A percentile compares a stretch with the other conserved stretches of the same genome.
phyloP scores from a whole-genome alignment of 2,888 invertebrate species.

The Dexiosoma caninum region DNA sequence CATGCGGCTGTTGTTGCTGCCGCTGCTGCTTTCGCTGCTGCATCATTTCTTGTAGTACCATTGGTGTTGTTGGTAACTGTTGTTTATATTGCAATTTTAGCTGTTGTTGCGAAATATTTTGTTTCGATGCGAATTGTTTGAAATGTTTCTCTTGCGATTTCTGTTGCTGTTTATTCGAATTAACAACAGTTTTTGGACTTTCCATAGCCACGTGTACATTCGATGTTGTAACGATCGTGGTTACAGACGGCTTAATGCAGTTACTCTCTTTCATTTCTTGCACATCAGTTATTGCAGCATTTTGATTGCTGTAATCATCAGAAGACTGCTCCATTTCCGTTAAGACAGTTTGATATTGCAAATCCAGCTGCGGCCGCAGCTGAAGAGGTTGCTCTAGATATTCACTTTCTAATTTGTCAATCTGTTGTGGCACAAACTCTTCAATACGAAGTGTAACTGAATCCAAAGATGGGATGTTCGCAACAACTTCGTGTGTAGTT shows the following conservation, averaged over 20 bases:
- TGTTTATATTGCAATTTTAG: too few relatives aligned
- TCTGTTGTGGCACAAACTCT: too few relatives aligned
- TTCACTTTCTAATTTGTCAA: too few relatives aligned
- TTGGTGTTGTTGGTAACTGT: slow-evolving; percentile 60
- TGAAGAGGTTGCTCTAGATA: too few relatives aligned
- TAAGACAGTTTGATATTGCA: too few relatives aligned
- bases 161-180: slow-evolving; percentile 37
- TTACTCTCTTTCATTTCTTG: slow-evolving; percentile 48
- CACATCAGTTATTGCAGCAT: slow-evolving; percentile 41
- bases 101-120: too few relatives aligned
- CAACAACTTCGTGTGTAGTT: too few relatives aligned
- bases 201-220: slow-evolving; percentile 55
- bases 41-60: slow-evolving; percentile 57
- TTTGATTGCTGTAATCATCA: slow-evolving; percentile 31
- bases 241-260: background rate
- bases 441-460: too few relatives aligned
- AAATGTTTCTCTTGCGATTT: slow-evolving; percentile 61
- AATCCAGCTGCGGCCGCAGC: too few relatives aligned
- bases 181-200: slow-evolving; percentile 36
- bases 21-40: slow-evolving; percentile 65
- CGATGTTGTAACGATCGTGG: background rate
- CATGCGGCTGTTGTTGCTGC: slow-evolving; percentile 62
- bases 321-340: slow-evolving; percentile 8
- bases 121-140: too few relatives aligned
- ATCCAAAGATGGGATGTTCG: too few relatives aligned